A percentile compares a stretch with the other conserved stretches of the same genome.
Evolutionary conservation across 2,888 invertebrate genomes (phyloP).

Genomic region (Macrosiphum euphorbiae): DNA sequence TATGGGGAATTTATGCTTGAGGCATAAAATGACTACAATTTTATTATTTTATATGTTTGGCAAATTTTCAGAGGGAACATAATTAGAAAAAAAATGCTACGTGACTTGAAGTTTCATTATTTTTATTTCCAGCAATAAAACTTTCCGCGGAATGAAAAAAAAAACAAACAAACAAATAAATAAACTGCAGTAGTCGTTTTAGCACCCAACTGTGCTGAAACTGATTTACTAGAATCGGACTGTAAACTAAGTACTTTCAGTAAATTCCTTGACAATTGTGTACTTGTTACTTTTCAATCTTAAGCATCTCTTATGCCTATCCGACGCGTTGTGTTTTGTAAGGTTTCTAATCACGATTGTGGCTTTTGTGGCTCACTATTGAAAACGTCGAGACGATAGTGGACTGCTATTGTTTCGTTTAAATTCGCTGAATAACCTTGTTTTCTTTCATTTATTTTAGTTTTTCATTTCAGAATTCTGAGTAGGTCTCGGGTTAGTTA

Average conservation of each 20-base stretch:
- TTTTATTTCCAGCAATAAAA: slow-evolving; percentile 58
- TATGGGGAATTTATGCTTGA: neutral
- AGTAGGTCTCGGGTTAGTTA: neutral
- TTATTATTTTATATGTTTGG: slow-evolving; percentile 62
- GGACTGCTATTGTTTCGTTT: slow-evolving; percentile 39
- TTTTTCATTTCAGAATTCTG: slow-evolving; percentile 31
- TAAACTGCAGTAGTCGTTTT: slow-evolving; percentile 45
- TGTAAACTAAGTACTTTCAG: slow-evolving; percentile 17
- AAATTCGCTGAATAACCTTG: neutral
- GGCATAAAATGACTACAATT: slow-evolving; percentile 57
- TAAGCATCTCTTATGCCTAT: neutral
- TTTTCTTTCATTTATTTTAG: neutral
- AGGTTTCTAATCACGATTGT: slow-evolving; percentile 58
- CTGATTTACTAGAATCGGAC: slow-evolving; percentile 51
- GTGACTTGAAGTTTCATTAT: slow-evolving; percentile 59
- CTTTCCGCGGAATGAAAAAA: slow-evolving; percentile 50
- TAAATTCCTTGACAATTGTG: slow-evolving; percentile 50
- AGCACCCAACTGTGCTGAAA: neutral
- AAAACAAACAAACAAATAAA: slow-evolving; percentile 31
- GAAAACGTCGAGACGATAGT: slow-evolving; percentile 20
- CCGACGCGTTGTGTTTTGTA: neutral
- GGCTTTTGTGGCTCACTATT: neutral
- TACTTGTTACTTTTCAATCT: slow-evolving; percentile 16
- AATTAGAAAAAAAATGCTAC: slow-evolving; percentile 56
- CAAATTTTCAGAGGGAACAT: slow-evolving; percentile 45